phyloP scores from a whole-genome alignment of 2,888 invertebrate genomes.

The Ephialtes manifestator region DNA sequence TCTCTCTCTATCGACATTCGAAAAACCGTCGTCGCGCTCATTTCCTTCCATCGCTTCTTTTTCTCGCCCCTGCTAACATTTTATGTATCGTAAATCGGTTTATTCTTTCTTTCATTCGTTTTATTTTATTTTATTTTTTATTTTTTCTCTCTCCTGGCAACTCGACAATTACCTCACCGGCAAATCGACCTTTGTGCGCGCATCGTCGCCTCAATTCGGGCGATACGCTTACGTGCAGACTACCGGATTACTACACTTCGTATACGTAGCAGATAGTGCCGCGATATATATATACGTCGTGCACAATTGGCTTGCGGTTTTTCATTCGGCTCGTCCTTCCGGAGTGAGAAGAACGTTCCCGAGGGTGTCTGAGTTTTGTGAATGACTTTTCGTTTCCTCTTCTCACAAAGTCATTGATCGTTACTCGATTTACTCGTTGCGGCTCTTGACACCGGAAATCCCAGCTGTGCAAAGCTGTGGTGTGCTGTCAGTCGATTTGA shows the following conservation, averaged over 20 bases:
- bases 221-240: conserved; percentile 32
- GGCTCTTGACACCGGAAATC: conserved; percentile 2
- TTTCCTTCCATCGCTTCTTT: background rate
- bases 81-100: conserved; percentile 13
- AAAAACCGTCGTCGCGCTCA: conserved; percentile 8
- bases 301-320: conserved; percentile 69
- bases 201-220: conserved; percentile 25
- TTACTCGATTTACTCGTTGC: background rate
- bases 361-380: background rate
- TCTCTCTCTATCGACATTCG: conserved; percentile 27
- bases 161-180: conserved; percentile 25
- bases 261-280: background rate
- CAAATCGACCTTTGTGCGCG: conserved; percentile 1
- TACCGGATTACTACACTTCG: background rate
- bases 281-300: conserved; percentile 17
- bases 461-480: background rate
- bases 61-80: background rate
- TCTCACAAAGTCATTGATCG: conserved; percentile 17
- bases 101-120: background rate
- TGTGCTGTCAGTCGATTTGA: background rate
- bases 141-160: background rate
- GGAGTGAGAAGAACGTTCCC: conserved; percentile 28
- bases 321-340: conserved; percentile 49
- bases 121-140: background rate
- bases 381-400: background rate